Conservation (phyloP, 2,888 invertebrate genomes). For the Sussaba pulchella region DNA sequence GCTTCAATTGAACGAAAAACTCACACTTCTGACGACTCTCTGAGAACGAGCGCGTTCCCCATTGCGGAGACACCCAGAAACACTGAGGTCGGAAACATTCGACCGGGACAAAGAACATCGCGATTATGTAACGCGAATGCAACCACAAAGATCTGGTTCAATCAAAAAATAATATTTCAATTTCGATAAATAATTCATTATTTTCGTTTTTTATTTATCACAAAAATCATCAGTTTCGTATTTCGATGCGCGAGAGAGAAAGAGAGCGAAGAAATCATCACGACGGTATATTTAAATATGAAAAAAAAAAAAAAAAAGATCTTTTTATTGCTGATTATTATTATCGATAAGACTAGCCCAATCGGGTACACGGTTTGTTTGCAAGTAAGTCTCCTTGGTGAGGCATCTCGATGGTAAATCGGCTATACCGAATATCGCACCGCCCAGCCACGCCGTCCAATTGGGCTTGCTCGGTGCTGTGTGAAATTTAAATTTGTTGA, state of each 20-base stretch:
- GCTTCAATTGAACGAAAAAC: conserved; percentile 97
- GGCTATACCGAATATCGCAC: conserved; percentile 91
- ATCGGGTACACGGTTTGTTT: conserved; percentile 90
- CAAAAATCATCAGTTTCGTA: conserved; percentile 17
- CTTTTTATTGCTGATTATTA: conserved; percentile 67
- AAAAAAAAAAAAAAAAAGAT: conserved; percentile 6
- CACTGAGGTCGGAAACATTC: conserved; percentile 35
- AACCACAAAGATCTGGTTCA: conserved; percentile 37
- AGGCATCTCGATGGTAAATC: conserved; percentile 89
- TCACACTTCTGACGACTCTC: conserved; percentile 92
- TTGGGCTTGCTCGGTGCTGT: conserved; percentile 92
- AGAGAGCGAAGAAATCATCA: background rate
- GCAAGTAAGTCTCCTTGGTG: conserved; percentile 91
- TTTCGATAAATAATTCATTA: conserved; percentile 56
- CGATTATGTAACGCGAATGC: conserved; percentile 25
- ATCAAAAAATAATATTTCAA: conserved; percentile 49
- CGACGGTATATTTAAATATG: background rate
- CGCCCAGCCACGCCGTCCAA: conserved; percentile 95
- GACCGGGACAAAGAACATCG: conserved; percentile 11
- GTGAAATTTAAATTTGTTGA: conserved; percentile 92
- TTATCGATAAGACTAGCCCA: conserved; percentile 91
- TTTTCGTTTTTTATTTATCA: conserved; percentile 18
- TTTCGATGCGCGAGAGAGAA: background rate
- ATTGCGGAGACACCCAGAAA: conserved; percentile 22
- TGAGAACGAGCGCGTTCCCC: conserved; percentile 78